These are phyloP conservation scores for Pocillopora damicornis DNA, from an alignment of 64 coral and sea anemone species.

Conservation along the genomic window DNA sequence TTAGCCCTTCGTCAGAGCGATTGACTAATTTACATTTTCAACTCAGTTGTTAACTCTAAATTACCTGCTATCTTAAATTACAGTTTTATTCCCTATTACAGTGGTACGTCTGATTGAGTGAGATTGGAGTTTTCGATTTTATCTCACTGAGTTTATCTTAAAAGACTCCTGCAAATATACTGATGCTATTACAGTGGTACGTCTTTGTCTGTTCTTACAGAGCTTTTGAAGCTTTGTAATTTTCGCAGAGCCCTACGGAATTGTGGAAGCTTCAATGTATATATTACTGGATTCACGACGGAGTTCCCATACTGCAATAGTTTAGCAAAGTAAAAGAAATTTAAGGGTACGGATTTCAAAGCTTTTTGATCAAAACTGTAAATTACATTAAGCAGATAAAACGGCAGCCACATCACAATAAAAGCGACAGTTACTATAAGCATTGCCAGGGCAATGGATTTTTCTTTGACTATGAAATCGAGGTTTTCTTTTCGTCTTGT, in stretches of 20 bases:
- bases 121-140: too few species aligned
- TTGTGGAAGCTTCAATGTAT: conserved; percentile 25
- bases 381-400: conserved; percentile 17
- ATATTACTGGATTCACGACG: conserved; percentile 40
- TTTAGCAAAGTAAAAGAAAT: conserved; percentile 21
- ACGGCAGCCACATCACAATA: conserved; percentile 26
- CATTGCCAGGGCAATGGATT: background rate
- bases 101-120: too few species aligned
- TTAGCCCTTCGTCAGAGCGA: too few species aligned
- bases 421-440: conserved; percentile 3
- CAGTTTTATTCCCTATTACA: too few species aligned
- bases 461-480: background rate
- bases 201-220: background rate
- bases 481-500: background rate
- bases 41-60: too few species aligned
- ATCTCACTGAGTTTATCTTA: too few species aligned
- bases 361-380: background rate
- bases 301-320: conserved; percentile 41
- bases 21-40: too few species aligned
- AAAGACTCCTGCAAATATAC: too few species aligned
- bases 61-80: too few species aligned
- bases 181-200: too few species aligned
- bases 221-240: background rate
- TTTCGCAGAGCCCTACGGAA: conserved; percentile 5
- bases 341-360: background rate